phyloP scores from a whole-genome alignment of 2,888 invertebrate species.

The Philaethria dido region DNA sequence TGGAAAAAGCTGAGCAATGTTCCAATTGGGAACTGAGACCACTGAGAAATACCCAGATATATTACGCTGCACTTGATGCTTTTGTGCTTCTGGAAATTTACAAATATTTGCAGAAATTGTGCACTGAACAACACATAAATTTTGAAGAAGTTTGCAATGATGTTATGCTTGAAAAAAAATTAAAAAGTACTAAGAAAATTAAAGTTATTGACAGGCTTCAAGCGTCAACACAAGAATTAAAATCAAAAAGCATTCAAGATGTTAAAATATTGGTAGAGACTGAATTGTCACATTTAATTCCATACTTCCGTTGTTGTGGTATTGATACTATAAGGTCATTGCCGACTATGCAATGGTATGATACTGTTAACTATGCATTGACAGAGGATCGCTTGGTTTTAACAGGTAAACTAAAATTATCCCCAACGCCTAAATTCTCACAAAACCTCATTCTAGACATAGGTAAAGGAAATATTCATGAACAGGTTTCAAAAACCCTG shows the following conservation, averaged over 20 bases:
- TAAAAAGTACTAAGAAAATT: constrained; percentile 70
- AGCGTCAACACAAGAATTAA: constrained; percentile 48
- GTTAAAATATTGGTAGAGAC: constrained; percentile 68
- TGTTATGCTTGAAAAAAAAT: constrained; percentile 81
- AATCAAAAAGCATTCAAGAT: constrained; percentile 54
- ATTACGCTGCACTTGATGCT: constrained; percentile 95
- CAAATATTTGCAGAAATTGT: constrained; percentile 82
- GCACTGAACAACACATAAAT: constrained; percentile 78
- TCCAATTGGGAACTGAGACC: constrained; percentile 96
- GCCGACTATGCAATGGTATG: constrained; percentile 79
- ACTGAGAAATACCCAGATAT: constrained; percentile 89
- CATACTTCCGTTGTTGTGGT: constrained; percentile 76
- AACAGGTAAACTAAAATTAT: constrained; percentile 70
- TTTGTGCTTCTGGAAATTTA: constrained; percentile 93
- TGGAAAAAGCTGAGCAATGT: constrained; percentile 95
- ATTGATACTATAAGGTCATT: constrained; percentile 86
- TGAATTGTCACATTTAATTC: constrained; percentile 59
- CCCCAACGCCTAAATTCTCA: constrained; percentile 82
- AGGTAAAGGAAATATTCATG: constrained; percentile 75
- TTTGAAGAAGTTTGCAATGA: constrained; percentile 86
- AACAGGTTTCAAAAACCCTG: constrained; percentile 87
- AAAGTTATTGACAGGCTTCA: constrained; percentile 60
- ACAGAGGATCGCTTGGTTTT: constrained; percentile 67
- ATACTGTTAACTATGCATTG: constrained; percentile 68
- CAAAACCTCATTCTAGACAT: constrained; percentile 83